Base-by-base conservation (phyloP, 2,113 vertebrate genomes). In the Eulacestoma nigropectus region DNA sequence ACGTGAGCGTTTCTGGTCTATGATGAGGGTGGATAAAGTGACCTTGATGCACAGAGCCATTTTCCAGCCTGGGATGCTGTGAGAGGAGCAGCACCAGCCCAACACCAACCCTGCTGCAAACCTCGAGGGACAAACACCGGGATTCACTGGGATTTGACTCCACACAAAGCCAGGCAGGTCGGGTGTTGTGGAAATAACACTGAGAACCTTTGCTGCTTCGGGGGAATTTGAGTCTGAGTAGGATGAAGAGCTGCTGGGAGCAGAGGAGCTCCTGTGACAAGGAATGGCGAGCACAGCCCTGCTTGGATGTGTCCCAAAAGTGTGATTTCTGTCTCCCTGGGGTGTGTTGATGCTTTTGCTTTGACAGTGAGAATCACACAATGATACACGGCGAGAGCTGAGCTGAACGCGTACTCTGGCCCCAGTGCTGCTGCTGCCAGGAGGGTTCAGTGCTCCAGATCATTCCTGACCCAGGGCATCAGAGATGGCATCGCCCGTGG, bases 391-490 rank as follows among this genome's bases (percentile, higher is more conserved):
- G 39, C 0, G 3, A 56, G 46, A 49, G 19, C 41, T 19, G 6
- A 14, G 13, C 30, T 1, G 1, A 47, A n/a, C 2, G 8, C 0
- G 8, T 29, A 9, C 47, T 69, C 41, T 13, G 0, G 76, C 39
- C 88, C 78, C 68, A 41, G 6, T 72, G 86, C 74, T 16, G 62
- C 67, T 5, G 56, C 70, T 79, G 83, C 33, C 37, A 1, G 41
- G 86, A 60, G 83, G 33, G 29, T 68, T 52, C 15, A 0, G 9
- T 37, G 75, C 72, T 79, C 91, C 64, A 92, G 53, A 87, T 83
- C 16, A 3, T 41, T 57, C 73, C 87, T 3, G 35, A 47, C 7
- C 59, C 88, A 19, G 35, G 44, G 57, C 56, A 6, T 6, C 67
- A 47, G 19, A 32, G 39, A 2, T 5, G 52, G 21, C 67, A 5